A percentile compares a stretch with the other conserved stretches of the same genome.
These are phyloP conservation scores for Celastrina argiolus DNA, from an alignment of 2,888 invertebrate genomes.

Conservation along the genomic window DNA sequence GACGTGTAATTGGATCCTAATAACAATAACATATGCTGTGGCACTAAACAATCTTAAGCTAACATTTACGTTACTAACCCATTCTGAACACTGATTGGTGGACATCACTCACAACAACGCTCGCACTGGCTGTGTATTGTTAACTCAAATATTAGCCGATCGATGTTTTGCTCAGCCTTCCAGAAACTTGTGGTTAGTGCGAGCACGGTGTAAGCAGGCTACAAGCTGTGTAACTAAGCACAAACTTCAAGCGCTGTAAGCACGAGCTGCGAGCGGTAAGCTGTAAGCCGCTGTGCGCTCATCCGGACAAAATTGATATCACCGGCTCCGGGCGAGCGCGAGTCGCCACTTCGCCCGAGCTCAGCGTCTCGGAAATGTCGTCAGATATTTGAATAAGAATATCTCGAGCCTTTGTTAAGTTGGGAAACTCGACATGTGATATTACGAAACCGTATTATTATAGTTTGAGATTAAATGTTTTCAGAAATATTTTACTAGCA, in stretches of 20 bases:
- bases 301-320: constrained; percentile 12
- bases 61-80: too few species aligned
- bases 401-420: not conserved
- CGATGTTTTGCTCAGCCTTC: too few species aligned
- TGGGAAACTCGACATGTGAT: not conserved
- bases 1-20: too few species aligned
- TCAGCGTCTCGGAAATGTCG: not conserved
- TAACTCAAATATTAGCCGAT: too few species aligned
- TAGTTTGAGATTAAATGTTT: not conserved
- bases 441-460: not conserved
- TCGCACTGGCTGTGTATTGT: too few species aligned
- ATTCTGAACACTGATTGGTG: too few species aligned
- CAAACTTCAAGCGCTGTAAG: not conserved
- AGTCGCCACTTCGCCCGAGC: not conserved
- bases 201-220: not conserved
- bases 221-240: not conserved
- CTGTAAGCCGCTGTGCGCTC: not conserved
- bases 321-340: not conserved
- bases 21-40: too few species aligned
- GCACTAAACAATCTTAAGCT: too few species aligned
- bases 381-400: not conserved
- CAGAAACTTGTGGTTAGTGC: too few species aligned
- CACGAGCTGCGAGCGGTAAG: not conserved
- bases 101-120: too few species aligned
- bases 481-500: too few species aligned